These are phyloP conservation scores for Trematomus bernacchii DNA, from an alignment of 2,797 vertebrate genomes.

Conservation along the genomic window DNA sequence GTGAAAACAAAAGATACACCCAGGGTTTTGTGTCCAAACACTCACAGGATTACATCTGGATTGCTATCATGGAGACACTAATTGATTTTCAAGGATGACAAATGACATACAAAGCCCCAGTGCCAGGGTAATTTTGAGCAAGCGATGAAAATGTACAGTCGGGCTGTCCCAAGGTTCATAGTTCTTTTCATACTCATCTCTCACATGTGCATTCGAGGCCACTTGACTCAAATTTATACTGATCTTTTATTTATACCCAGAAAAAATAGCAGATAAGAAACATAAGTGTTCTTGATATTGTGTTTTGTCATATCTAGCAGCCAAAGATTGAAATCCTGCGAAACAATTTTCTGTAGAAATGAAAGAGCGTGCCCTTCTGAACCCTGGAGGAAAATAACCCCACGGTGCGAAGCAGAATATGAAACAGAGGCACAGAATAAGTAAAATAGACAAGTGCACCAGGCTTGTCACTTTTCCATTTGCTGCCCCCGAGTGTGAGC, in stretches of 20 bases:
- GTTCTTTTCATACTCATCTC: conserved; percentile 85
- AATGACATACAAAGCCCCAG: conserved; percentile 77
- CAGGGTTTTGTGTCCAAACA: conserved; percentile 53
- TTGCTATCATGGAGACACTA: conserved; percentile 80
- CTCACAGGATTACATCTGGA: conserved; percentile 73
- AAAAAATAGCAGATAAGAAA: conserved; percentile 99
- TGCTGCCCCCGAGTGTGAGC: conserved; percentile 85
- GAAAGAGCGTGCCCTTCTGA: conserved; percentile 98
- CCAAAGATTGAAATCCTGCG: conserved; percentile 99
- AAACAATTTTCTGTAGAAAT: conserved; percentile 99
- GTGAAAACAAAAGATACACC: conserved; percentile 49
- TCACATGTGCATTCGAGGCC: conserved; percentile 85
- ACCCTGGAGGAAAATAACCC: conserved; percentile 97
- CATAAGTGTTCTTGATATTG: conserved; percentile 99
- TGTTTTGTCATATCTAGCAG: conserved; percentile 99
- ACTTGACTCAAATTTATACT: conserved; percentile 96
- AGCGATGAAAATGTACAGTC: conserved; percentile 80
- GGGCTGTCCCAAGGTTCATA: conserved; percentile 81
- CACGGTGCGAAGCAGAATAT: conserved; percentile 92
- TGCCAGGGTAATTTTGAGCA: conserved; percentile 84
- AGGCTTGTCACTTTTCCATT: conserved; percentile 95
- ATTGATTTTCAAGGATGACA: conserved; percentile 88
- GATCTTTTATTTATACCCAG: conserved; percentile 99
- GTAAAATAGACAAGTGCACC: conserved; percentile 95
- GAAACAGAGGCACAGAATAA: conserved; percentile 94